Evolutionary conservation across 2,888 invertebrate species (phyloP).

Genomic region (Diarsia dahlii): DNA sequence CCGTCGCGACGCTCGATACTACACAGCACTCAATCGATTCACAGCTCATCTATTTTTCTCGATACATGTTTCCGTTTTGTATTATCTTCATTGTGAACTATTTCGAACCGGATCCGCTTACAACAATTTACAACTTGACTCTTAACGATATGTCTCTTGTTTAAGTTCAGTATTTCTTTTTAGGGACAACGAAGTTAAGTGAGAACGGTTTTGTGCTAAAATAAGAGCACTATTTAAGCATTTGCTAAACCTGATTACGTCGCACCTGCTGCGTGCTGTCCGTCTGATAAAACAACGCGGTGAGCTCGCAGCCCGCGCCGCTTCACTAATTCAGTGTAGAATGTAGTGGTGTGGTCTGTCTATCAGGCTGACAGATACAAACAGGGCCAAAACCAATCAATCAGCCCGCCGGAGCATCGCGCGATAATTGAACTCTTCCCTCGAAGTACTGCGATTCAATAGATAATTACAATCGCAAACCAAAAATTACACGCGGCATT

Average conservation of each 20-base stretch:
- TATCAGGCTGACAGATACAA: conserved; percentile 83
- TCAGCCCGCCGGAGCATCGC: conserved; percentile 85
- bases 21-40: conserved; percentile 73
- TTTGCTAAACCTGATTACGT: conserved; percentile 45
- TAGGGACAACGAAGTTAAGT: conserved; percentile 19
- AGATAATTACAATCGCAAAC: conserved; percentile 90
- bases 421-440: conserved; percentile 89
- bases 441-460: conserved; percentile 83
- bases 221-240: conserved; percentile 39
- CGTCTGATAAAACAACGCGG: conserved; percentile 69
- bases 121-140: conserved; percentile 53
- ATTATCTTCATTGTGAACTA: conserved; percentile 59
- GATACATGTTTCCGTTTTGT: conserved; percentile 67
- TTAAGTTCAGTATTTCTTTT: conserved; percentile 28
- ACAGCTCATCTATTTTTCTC: conserved; percentile 73
- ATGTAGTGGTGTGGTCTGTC: conserved; percentile 79
- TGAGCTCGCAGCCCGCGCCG: conserved; percentile 70
- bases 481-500: conserved; percentile 90
- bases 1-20: conserved; percentile 68
- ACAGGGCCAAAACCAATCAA: conserved; percentile 87
- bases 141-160: conserved; percentile 32
- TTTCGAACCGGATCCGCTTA: conserved; percentile 50
- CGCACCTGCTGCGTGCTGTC: conserved; percentile 36
- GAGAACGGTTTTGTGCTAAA: conserved; percentile 11
- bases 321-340: conserved; percentile 82